A percentile compares a stretch with the other conserved stretches of the same genome.
Evolutionary conservation across 2,113 vertebrate species (phyloP).

Genomic region (Cyprinus carpio): DNA sequence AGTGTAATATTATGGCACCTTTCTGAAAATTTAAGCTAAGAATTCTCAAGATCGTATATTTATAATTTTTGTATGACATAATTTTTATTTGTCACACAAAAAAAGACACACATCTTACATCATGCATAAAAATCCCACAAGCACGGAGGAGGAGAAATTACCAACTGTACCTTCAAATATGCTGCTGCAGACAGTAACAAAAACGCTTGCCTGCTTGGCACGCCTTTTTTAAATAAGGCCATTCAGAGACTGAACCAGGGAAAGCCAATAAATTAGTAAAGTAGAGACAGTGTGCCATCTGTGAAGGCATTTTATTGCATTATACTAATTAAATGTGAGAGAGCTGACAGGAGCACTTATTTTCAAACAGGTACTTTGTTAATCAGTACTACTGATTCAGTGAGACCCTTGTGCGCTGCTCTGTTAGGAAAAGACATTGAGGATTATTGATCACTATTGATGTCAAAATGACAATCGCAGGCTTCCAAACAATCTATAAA

Average conservation of each 20-base stretch:
- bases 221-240: neutral
- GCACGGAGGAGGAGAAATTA: neutral
- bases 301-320: neutral
- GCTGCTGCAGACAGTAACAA: neutral
- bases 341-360: neutral
- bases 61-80: too few relatives aligned
- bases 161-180: neutral
- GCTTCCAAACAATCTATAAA: neutral
- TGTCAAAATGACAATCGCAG: neutral
- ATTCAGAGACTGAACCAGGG: neutral
- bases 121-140: neutral
- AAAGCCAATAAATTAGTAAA: conserved; percentile 15
- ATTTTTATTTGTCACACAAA: too few relatives aligned
- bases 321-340: neutral
- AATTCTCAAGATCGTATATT: too few relatives aligned
- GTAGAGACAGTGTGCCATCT: neutral
- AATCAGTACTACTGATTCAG: neutral
- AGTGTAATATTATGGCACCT: too few relatives aligned
- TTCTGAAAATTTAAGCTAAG: too few relatives aligned
- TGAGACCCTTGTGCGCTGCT: neutral
- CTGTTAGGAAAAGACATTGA: neutral
- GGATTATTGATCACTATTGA: conserved; percentile 16
- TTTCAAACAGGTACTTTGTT: neutral
- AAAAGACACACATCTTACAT: neutral
- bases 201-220: neutral